Evolutionary conservation across 2,888 invertebrate genomes (phyloP).

Genomic region (Mythimna pallens): DNA sequence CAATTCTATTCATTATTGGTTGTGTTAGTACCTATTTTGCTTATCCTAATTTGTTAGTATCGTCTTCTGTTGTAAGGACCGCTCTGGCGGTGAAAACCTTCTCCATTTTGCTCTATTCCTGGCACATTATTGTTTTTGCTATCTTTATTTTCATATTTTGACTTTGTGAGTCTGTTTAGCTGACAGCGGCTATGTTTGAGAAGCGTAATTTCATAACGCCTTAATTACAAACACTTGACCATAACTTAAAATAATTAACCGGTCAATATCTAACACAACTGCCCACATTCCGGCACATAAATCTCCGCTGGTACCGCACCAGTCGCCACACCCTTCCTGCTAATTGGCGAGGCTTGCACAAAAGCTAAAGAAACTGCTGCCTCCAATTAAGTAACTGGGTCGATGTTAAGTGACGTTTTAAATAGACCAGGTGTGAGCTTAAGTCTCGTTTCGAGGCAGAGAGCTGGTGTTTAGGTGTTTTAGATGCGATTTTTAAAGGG

Average conservation of each 20-base stretch:
- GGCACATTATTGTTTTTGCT: no score
- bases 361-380: constrained; percentile 54
- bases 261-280: constrained; percentile 3
- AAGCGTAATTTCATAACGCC: no score
- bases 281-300: constrained; percentile 19
- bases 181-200: no score
- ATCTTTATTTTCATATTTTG: no score
- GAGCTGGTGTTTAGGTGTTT: constrained; percentile 6
- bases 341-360: constrained; percentile 59
- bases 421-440: constrained; percentile 53
- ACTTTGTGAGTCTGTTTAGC: no score
- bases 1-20: no score
- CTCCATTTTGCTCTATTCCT: no score
- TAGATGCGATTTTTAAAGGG: not conserved
- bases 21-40: no score
- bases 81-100: no score
- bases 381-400: constrained; percentile 63
- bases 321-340: constrained; percentile 6
- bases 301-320: not conserved
- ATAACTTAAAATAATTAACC: not conserved
- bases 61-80: no score
- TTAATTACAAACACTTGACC: no score
- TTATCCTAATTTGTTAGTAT: no score
- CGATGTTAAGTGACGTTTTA: constrained; percentile 55
- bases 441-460: constrained; percentile 7